phyloP scores from a whole-genome alignment of 2,797 vertebrate species.

The Australoheros facetus region DNA sequence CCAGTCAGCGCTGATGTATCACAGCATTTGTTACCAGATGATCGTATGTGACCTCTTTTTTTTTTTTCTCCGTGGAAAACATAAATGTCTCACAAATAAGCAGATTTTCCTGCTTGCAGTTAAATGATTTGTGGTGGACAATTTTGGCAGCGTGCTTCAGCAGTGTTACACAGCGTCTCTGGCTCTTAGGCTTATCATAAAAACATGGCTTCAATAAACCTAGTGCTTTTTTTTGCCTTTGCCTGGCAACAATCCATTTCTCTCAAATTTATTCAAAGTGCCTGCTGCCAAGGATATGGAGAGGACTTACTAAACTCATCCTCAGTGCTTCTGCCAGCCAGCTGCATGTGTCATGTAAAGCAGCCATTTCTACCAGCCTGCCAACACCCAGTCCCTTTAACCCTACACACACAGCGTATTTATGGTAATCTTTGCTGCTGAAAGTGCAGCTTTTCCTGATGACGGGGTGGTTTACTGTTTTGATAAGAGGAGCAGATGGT shows the following conservation, averaged over 20 bases:
- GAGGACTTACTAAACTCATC: conserved; percentile 12
- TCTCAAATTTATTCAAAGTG: neutral
- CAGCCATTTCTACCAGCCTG: neutral
- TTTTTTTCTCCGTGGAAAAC: neutral
- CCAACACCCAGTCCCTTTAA: neutral
- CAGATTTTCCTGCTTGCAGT: conserved; percentile 18
- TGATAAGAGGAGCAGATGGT: neutral
- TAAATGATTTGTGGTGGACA: conserved; percentile 4
- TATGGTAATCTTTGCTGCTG: neutral
- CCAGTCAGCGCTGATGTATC: neutral
- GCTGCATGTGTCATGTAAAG: conserved; percentile 40
- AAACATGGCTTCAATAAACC: neutral
- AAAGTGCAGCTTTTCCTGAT: neutral
- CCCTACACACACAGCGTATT: neutral
- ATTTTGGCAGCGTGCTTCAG: neutral
- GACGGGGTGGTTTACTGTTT: neutral
- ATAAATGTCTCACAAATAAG: neutral
- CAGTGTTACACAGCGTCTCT: neutral
- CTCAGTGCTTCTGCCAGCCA: conserved; percentile 23
- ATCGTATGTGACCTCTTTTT: neutral
- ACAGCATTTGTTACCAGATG: neutral
- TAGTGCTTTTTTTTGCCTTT: neutral
- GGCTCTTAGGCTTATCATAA: neutral
- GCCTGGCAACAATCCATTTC: neutral
- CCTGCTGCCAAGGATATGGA: neutral